phyloP scores from a whole-genome alignment of 2,888 invertebrate genomes.

The Acholoe squamosa region DNA sequence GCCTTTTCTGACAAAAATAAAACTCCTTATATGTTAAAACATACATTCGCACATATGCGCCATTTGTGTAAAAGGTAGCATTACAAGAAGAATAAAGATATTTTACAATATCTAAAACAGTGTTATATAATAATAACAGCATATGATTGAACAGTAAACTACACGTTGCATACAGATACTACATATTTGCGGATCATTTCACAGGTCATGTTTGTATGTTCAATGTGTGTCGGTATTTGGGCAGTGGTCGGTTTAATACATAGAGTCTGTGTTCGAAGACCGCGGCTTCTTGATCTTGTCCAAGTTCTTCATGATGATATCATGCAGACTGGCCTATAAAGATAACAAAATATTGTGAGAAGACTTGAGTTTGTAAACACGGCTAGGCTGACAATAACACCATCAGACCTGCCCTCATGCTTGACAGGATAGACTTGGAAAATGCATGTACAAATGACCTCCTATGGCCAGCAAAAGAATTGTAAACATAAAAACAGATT shows the following conservation, averaged over 20 bases:
- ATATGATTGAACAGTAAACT: neutral
- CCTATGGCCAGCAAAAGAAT: no score
- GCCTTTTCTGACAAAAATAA: neutral
- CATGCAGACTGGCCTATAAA: constrained; percentile 92
- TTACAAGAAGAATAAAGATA: neutral
- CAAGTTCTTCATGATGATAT: constrained; percentile 98
- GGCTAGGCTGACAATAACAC: no score
- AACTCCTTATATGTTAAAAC: neutral
- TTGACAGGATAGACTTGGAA: no score
- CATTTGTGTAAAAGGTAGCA: constrained; percentile 8
- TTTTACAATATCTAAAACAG: neutral
- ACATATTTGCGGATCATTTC: neutral
- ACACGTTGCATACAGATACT: neutral
- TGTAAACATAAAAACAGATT: no score
- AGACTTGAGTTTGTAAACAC: no score
- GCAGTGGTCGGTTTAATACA: constrained; percentile 77
- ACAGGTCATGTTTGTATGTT: neutral
- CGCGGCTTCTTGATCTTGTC: constrained; percentile 99
- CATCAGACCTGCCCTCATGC: no score
- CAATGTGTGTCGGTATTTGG: neutral
- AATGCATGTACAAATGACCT: no score
- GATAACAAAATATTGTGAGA: constrained; percentile 50
- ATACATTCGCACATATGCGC: neutral
- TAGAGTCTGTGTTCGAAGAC: constrained; percentile 85
- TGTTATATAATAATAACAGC: neutral